Evolutionary conservation across 2,113 vertebrate genomes (phyloP).

Genomic region (Poecilia latipinna): DNA sequence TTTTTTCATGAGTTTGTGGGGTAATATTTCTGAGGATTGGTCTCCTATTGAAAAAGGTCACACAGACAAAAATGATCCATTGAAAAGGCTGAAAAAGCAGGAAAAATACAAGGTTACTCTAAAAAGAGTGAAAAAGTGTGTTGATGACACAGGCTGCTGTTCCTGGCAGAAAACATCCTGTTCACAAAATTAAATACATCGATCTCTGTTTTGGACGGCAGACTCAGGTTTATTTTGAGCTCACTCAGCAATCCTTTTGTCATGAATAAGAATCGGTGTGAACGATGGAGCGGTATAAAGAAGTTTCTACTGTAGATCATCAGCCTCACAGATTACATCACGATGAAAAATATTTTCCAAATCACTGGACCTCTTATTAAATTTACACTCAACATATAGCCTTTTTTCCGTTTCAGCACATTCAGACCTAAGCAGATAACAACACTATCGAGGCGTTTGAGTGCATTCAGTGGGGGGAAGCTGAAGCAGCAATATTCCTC

Average conservation of each 20-base stretch:
- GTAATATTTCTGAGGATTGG: constrained; percentile 45
- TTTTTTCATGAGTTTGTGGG: constrained; percentile 45
- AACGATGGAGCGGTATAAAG: neutral
- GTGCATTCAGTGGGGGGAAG: constrained; percentile 30
- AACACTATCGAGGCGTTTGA: constrained; percentile 24
- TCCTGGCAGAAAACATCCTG: constrained; percentile 36
- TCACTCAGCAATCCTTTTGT: constrained; percentile 16
- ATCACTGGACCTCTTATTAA: constrained; percentile 32
- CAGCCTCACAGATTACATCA: constrained; percentile 4
- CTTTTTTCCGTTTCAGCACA: constrained; percentile 55
- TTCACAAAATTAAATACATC: constrained; percentile 42
- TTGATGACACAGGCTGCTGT: constrained; percentile 16
- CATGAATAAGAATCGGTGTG: constrained; percentile 38
- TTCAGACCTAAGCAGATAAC: constrained; percentile 48
- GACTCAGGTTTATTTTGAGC: constrained; percentile 1
- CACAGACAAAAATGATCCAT: constrained; percentile 15
- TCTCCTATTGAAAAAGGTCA: constrained; percentile 56
- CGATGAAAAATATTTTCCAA: constrained; percentile 22
- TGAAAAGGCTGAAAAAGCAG: neutral
- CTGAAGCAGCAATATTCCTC: constrained; percentile 58
- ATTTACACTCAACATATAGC: constrained; percentile 34
- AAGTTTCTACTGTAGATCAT: constrained; percentile 7
- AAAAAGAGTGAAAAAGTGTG: neutral
- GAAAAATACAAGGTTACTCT: constrained; percentile 16
- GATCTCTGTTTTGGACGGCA: constrained; percentile 36